phyloP scores from a whole-genome alignment of 2,113 vertebrate genomes.

The Prionailurus viverrinus region DNA sequence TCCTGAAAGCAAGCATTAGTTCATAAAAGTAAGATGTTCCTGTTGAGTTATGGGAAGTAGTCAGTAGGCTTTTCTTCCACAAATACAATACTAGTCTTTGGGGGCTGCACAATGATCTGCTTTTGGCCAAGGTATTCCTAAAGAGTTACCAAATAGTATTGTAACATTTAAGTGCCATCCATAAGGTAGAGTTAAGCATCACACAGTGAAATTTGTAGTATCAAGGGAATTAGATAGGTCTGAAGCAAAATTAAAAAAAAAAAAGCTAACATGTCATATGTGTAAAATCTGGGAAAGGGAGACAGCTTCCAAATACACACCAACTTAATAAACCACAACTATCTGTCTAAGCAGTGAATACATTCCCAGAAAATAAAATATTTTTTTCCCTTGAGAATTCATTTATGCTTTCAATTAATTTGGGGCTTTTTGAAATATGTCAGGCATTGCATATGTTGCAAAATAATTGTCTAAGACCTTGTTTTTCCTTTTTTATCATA shows the following conservation, averaged over 20 bases:
- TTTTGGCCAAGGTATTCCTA: background rate
- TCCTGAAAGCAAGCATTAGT: background rate
- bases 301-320: background rate
- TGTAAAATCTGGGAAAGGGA: conserved; percentile 29
- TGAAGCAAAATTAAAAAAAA: background rate
- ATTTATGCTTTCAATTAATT: conserved; percentile 60
- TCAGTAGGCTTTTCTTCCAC: background rate
- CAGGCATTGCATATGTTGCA: background rate
- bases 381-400: conserved; percentile 37
- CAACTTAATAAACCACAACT: conserved; percentile 41
- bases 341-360: conserved; percentile 1
- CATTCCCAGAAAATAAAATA: conserved; percentile 60
- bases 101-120: background rate
- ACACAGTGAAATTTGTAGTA: background rate
- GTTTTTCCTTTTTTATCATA: background rate
- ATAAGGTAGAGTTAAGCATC: background rate
- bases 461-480: background rate
- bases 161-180: background rate
- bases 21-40: background rate
- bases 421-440: conserved; percentile 34
- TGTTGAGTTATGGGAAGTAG: background rate
- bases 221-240: conserved; percentile 12
- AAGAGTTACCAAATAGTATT: background rate
- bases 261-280: background rate
- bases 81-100: background rate